A percentile compares a stretch with the other conserved stretches of the same genome.
Evolutionary conservation across 2,113 vertebrate species (phyloP).

Genomic region (Alectura lathami): DNA sequence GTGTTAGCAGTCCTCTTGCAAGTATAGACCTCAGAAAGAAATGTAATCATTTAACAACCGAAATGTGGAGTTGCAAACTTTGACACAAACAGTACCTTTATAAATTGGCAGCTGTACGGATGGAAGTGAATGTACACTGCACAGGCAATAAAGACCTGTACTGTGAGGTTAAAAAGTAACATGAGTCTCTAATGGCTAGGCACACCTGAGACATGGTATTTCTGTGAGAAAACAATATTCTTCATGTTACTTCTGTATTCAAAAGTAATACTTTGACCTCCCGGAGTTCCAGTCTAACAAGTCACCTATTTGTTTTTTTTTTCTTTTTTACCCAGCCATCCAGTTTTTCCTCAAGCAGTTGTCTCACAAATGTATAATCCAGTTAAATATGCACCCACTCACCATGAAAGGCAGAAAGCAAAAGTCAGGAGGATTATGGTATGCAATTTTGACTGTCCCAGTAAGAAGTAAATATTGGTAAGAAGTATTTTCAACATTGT

Average conservation of each 20-base stretch:
- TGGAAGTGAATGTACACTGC: not conserved
- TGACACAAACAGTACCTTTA: not conserved
- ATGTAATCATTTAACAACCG: not conserved
- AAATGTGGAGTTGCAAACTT: not conserved
- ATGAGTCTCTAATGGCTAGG: not conserved
- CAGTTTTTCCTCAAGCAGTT: conserved; percentile 80
- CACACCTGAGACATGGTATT: not conserved
- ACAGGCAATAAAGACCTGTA: not conserved
- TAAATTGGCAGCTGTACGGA: not conserved
- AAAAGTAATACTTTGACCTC: not conserved
- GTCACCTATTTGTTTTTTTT: not conserved
- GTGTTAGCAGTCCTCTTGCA: conserved; percentile 81
- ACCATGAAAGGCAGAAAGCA: conserved; percentile 85
- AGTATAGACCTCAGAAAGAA: conserved; percentile 78
- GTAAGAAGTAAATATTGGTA: not conserved
- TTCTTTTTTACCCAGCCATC: conserved; percentile 80
- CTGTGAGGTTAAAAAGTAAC: not conserved
- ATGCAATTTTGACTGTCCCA: conserved; percentile 78
- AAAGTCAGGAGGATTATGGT: conserved; percentile 82
- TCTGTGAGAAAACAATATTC: not conserved
- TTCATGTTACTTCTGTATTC: not conserved
- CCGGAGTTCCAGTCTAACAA: not conserved
- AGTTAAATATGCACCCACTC: conserved; percentile 81
- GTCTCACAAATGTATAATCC: conserved; percentile 80
- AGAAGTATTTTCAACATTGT: not conserved